Evolutionary conservation across 2,797 vertebrate genomes (phyloP).

Genomic region (Avahi laniger): DNA sequence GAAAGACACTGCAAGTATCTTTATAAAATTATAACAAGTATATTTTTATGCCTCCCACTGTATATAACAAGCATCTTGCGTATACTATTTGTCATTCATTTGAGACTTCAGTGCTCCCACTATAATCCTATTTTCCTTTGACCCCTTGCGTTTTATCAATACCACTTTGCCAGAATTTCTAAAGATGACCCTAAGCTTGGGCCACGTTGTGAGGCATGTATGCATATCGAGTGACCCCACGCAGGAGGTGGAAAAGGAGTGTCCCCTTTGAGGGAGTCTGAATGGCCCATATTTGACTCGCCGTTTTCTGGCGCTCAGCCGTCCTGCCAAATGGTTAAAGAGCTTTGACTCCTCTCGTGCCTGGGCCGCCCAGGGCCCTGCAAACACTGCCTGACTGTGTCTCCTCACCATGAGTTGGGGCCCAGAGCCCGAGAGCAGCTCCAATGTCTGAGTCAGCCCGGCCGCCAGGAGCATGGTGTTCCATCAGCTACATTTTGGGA

Average conservation of each 20-base stretch:
- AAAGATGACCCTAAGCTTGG: background rate
- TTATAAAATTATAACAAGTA: too few species aligned
- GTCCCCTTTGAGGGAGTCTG: background rate
- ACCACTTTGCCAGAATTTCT: background rate
- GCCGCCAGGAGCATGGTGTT: rapidly evolving
- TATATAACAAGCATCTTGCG: rapidly evolving
- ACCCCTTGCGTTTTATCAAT: background rate
- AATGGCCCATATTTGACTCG: rapidly evolving
- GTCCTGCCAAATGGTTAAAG: background rate
- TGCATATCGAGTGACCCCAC: rapidly evolving
- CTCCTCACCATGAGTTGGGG: too few species aligned
- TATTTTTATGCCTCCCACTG: rapidly evolving
- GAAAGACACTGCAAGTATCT: too few species aligned
- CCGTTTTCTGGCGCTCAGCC: background rate
- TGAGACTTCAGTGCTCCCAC: too few species aligned
- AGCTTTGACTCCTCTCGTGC: rapidly evolving
- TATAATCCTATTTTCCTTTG: background rate
- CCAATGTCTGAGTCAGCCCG: rapidly evolving
- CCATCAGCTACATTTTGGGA: rapidly evolving
- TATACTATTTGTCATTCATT: rapidly evolving
- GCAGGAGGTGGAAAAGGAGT: rapidly evolving
- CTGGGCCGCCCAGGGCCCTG: background rate
- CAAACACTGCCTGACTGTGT: rapidly evolving
- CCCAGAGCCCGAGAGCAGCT: background rate
- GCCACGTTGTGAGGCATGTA: rapidly evolving